These are phyloP conservation scores for Cloeon dipterum DNA, from an alignment of 2,888 invertebrate species.

Conservation along the genomic window DNA sequence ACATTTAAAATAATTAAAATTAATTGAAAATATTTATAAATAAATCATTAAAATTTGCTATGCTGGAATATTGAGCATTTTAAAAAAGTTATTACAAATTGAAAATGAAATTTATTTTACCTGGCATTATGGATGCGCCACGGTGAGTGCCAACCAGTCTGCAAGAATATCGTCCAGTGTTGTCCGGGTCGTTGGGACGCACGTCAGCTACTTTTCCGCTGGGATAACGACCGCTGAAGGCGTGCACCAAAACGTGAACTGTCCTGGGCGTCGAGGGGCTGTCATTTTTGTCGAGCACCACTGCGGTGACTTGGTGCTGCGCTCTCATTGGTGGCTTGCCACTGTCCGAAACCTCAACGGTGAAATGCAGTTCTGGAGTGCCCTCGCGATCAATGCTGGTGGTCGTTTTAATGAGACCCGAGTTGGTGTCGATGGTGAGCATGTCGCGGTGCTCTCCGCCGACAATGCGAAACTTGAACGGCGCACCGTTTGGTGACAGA, in stretches of 20 bases:
- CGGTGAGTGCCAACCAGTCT: slow-evolving; percentile 29
- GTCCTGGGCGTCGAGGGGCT: slow-evolving; percentile 67
- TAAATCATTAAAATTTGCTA: too few relatives aligned
- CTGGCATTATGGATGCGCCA: slow-evolving; percentile 6
- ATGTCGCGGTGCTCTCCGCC: slow-evolving; percentile 56
- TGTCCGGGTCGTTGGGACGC: slow-evolving; percentile 77
- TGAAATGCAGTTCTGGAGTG: slow-evolving; percentile 46
- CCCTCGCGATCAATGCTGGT: slow-evolving; percentile 61
- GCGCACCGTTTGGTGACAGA: slow-evolving; percentile 72
- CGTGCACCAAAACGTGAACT: slow-evolving; percentile 54
- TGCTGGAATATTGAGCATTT: too few relatives aligned
- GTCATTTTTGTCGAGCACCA: slow-evolving; percentile 72
- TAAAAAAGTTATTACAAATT: too few relatives aligned
- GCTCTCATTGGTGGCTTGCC: slow-evolving; percentile 65
- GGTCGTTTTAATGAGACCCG: slow-evolving; percentile 57
- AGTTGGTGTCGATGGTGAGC: slow-evolving; percentile 54
- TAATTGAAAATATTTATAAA: too few relatives aligned
- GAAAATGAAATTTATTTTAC: too few relatives aligned
- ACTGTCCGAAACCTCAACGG: slow-evolving; percentile 72
- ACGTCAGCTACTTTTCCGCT: slow-evolving; percentile 78
- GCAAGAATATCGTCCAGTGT: slow-evolving; percentile 74
- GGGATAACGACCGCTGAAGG: slow-evolving; percentile 31
- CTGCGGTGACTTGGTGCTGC: slow-evolving; percentile 48
- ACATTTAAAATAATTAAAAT: too few relatives aligned
- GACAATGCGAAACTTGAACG: slow-evolving; percentile 58